Evolutionary conservation across 2,888 invertebrate genomes (phyloP).

Genomic region (Chaitophorus viminalis): DNA sequence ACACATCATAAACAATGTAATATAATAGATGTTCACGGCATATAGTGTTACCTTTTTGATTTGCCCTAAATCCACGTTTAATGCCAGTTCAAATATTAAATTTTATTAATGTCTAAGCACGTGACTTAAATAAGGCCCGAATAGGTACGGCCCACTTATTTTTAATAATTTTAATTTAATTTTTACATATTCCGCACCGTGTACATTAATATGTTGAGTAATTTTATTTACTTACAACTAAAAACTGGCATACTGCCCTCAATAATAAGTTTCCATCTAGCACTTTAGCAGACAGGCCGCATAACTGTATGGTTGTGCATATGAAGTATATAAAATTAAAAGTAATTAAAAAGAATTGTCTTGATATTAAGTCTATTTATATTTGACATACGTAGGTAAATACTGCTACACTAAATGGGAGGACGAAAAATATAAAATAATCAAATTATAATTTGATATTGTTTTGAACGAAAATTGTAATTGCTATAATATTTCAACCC

Average conservation of each 20-base stretch:
- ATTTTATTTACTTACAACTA: background rate
- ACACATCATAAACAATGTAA: no score
- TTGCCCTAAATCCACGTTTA: background rate
- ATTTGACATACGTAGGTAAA: background rate
- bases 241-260: background rate
- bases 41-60: no score
- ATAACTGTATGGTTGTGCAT: background rate
- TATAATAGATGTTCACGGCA: no score
- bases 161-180: background rate
- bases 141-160: background rate
- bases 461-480: background rate
- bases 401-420: background rate
- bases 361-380: background rate
- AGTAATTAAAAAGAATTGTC: background rate
- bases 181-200: no score
- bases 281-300: background rate
- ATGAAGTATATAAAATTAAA: background rate
- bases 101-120: background rate
- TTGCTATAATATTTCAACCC: background rate
- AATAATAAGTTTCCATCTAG: background rate
- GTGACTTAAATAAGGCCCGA: background rate
- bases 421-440: background rate
- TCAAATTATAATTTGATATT: background rate
- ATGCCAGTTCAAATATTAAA: background rate
- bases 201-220: background rate